Conservation (phyloP, 2,113 vertebrate genomes). For the Mus spicilegus region DNA sequence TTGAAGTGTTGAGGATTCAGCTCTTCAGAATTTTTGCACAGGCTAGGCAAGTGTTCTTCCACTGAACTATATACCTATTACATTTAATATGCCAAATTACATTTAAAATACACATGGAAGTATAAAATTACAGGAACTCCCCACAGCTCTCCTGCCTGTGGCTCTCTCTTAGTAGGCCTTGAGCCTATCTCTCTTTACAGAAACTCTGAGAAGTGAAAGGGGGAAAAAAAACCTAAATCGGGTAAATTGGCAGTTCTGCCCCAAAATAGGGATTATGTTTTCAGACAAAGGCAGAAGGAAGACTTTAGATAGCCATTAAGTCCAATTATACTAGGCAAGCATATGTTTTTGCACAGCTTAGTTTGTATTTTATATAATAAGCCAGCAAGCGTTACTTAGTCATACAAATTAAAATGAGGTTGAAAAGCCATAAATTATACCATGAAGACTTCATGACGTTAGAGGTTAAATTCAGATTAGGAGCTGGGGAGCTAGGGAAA, state of each 20-base stretch:
- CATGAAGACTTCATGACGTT: not conserved
- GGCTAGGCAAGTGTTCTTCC: not conserved
- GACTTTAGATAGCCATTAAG: not conserved
- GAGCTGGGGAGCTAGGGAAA: no score
- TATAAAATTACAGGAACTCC: not conserved
- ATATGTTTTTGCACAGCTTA: not conserved
- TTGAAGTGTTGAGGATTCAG: not conserved
- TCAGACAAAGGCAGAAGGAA: constrained; percentile 29
- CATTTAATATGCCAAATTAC: not conserved
- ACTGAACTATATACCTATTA: not conserved
- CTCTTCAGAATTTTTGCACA: not conserved
- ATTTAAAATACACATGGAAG: not conserved
- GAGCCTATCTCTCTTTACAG: not conserved
- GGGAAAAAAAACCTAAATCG: not conserved
- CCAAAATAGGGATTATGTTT: not conserved
- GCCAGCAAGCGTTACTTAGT: not conserved
- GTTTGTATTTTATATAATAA: constrained; percentile 11
- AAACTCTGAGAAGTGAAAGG: not conserved
- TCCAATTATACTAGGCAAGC: not conserved
- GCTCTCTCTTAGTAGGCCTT: not conserved
- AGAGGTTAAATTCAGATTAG: not conserved
- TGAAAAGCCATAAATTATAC: constrained; percentile 30
- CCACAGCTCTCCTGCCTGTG: fast-evolving
- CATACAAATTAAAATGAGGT: not conserved
- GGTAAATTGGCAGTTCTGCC: not conserved